Percentiles rank a stretch among this genome's conserved stretches.
Conservation (phyloP, 1,140 invertebrate genomes). For the Euura lappo region DNA sequence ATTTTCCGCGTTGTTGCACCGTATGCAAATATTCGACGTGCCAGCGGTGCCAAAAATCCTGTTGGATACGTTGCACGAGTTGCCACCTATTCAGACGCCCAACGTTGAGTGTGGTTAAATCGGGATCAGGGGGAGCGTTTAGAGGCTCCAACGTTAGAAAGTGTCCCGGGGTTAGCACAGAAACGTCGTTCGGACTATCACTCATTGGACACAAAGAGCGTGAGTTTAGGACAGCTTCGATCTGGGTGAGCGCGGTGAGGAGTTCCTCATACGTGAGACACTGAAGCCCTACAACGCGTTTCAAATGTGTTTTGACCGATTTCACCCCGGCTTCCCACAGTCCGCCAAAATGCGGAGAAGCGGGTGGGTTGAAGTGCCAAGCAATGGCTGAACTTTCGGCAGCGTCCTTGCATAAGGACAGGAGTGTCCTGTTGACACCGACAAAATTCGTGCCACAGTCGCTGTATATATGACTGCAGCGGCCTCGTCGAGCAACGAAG, state of each 20-base stretch:
- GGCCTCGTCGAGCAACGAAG: too few relatives aligned
- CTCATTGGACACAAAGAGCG: slow-evolving; percentile 24
- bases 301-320: slow-evolving; percentile 27
- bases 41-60: slow-evolving; percentile 31
- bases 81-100: too few relatives aligned
- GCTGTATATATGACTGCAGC: too few relatives aligned
- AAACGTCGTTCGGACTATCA: neutral
- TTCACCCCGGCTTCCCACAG: neutral
- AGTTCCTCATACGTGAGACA: slow-evolving; percentile 26
- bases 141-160: slow-evolving; percentile 36
- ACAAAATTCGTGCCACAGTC: slow-evolving; percentile 17
- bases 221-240: slow-evolving; percentile 26
- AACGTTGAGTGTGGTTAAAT: too few relatives aligned
- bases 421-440: slow-evolving; percentile 24
- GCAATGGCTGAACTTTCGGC: slow-evolving; percentile 10
- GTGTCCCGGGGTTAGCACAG: slow-evolving; percentile 32
- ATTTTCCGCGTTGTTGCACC: slow-evolving; percentile 27
- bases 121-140: neutral
- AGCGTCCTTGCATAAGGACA: slow-evolving; percentile 25
- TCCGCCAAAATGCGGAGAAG: slow-evolving; percentile 37
- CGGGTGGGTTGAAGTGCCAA: slow-evolving; percentile 31
- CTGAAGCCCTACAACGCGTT: too few relatives aligned
- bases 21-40: slow-evolving; percentile 23
- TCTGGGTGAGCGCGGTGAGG: neutral
- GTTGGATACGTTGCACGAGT: neutral